Base-by-base conservation (phyloP, 2,888 invertebrate genomes). In the Tinea trinotella region DNA sequence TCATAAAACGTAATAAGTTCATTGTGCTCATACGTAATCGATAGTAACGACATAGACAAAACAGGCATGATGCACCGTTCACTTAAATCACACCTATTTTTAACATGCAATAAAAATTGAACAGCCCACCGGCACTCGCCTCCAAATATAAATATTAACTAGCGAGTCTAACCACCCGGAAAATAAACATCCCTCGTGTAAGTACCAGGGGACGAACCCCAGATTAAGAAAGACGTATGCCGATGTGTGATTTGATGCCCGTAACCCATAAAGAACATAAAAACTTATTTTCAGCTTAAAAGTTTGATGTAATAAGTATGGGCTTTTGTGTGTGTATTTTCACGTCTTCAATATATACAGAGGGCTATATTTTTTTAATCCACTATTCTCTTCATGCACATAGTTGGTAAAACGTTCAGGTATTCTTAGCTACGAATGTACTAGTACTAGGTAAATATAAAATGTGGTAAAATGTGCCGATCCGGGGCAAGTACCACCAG, bases 121-220 rank as follows among this genome's bases (percentile, higher is more conserved):
- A 54, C 54, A 49, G 54, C 54, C 54, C 54, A 53, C 52, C 55
- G 55, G 56, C 56, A 54, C 44, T 52, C 22, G 54, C 24, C 30
- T 44, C 57, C 55, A 53, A 55, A 56, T 59, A 57, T 57, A 60
- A 62, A 63, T 62, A 68, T 70, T 66, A 71, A 70, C 64, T 64
- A 63, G 59, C 64, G 55, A 64, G 65, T 62, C 70, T 72, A 81
- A 74, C 69, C 70, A 69, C 58, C 70, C 72, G 68, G 69, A 79
- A 83, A 80, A 81, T 81, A 76, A 77, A 75, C 74, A 74, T 61
- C 64, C 60, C 68, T 64, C 68, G 68, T 67, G 64, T 64, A 65
- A 69, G 67, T 72, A 70, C 63, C 64, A 62, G 71, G 65, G 66
- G 50, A 50, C 50, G 13, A 20, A 18, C 40, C 40, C 46, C 17